phyloP scores from a whole-genome alignment of 2,797 vertebrate species.

The Enteromius unitaeniatus region DNA sequence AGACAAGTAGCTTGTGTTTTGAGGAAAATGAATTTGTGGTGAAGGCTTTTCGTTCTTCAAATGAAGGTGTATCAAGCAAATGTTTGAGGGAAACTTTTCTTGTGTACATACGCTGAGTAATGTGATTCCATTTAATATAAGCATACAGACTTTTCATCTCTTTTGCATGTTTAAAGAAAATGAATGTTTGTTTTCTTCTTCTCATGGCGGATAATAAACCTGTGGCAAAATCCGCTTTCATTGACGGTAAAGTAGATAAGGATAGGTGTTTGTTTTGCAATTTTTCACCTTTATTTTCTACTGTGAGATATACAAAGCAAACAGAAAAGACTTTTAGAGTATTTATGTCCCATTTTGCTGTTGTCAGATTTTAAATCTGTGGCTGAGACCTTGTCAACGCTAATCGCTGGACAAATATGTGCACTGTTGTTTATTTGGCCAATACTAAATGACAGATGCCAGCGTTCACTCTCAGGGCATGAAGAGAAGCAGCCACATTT shows the following conservation, averaged over 20 bases:
- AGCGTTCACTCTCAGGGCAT: neutral
- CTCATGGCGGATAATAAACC: conserved; percentile 39
- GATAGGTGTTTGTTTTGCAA: conserved; percentile 26
- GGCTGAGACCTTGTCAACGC: conserved; percentile 10
- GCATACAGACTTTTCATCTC: conserved; percentile 41
- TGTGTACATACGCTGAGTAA: conserved; percentile 40
- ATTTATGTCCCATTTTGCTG: conserved; percentile 30
- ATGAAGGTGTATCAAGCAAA: conserved; percentile 54
- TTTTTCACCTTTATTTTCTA: neutral
- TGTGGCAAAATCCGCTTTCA: conserved; percentile 44
- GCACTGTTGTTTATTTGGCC: conserved; percentile 39
- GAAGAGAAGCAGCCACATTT: neutral
- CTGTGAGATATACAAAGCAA: conserved; percentile 8
- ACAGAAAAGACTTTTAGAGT: conserved; percentile 12
- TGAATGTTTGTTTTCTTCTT: conserved; percentile 52
- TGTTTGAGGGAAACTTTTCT: conserved; percentile 55
- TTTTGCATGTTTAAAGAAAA: conserved; percentile 50
- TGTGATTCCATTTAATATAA: conserved; percentile 50
- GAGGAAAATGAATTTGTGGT: conserved; percentile 62
- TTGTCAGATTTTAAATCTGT: conserved; percentile 39
- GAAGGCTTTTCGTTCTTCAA: conserved; percentile 51
- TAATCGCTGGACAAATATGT: conserved; percentile 39
- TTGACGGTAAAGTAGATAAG: conserved; percentile 26
- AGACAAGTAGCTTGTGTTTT: conserved; percentile 64
- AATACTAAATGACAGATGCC: conserved; percentile 32